Conservation (phyloP, 2,113 vertebrate genomes). For the Daubentonia madagascariensis region DNA sequence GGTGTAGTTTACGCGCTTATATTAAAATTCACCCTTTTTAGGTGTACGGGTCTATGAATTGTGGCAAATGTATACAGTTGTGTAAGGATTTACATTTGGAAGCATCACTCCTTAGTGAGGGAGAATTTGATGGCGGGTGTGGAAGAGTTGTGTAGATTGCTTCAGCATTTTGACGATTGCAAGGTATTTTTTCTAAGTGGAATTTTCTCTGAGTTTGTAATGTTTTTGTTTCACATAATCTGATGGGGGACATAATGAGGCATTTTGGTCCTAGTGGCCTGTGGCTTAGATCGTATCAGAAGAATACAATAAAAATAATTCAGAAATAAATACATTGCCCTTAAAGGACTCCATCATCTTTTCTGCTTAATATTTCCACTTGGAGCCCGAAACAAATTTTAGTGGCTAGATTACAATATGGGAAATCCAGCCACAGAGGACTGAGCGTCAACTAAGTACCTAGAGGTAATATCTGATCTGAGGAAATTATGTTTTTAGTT, state of each 20-base stretch:
- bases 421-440: not conserved
- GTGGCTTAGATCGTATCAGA: not conserved
- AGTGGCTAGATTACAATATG: not conserved
- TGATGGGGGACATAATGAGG: not conserved
- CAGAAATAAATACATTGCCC: not conserved
- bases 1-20: not conserved
- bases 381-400: not conserved
- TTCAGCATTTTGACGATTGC: not conserved
- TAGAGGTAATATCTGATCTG: not conserved
- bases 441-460: not conserved
- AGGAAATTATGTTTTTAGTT: not conserved
- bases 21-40: not conserved
- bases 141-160: not conserved
- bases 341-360: not conserved
- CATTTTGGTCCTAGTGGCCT: not conserved
- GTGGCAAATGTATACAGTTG: not conserved
- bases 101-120: not conserved
- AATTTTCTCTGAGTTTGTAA: not conserved
- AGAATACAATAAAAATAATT: not conserved
- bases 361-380: conserved; percentile 14
- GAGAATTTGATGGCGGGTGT: not conserved
- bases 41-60: not conserved
- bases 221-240: not conserved
- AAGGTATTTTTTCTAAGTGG: not conserved
- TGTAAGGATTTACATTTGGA: not conserved